Conservation (phyloP, 2,888 invertebrate species). For the Andrena marginata region DNA sequence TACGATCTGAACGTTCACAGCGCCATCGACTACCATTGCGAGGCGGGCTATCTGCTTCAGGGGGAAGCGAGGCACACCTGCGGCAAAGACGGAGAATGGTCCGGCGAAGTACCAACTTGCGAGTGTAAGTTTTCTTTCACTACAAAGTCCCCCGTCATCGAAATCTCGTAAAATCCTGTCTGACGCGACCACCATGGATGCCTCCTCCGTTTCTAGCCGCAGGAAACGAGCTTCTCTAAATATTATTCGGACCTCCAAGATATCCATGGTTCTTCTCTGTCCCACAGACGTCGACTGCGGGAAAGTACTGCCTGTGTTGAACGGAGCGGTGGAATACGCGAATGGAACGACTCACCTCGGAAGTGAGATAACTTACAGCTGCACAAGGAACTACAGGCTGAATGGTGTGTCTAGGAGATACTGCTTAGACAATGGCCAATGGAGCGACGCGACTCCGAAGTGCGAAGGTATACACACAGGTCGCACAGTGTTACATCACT, state of each 20-base stretch:
- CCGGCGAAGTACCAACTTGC: slow-evolving; percentile 92
- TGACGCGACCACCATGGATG: background rate
- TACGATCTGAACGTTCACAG: slow-evolving; percentile 96
- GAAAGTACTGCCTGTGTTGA: slow-evolving; percentile 91
- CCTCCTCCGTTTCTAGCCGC: background rate
- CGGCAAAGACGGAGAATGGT: slow-evolving; percentile 93
- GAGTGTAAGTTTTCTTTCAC: slow-evolving; percentile 89
- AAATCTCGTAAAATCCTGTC: background rate
- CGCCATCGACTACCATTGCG: slow-evolving; percentile 94
- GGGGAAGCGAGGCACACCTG: slow-evolving; percentile 91
- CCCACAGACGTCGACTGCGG: slow-evolving; percentile 94
- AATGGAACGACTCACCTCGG: slow-evolving; percentile 93
- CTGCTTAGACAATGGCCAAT: slow-evolving; percentile 91
- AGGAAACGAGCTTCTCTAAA: background rate
- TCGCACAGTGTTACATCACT: too few relatives aligned
- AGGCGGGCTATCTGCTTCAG: slow-evolving; percentile 92
- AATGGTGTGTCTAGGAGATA: slow-evolving; percentile 90
- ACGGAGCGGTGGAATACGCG: slow-evolving; percentile 91
- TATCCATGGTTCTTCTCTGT: background rate
- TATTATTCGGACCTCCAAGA: background rate
- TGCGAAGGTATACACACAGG: slow-evolving; percentile 90
- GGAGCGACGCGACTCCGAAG: slow-evolving; percentile 94
- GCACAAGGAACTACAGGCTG: slow-evolving; percentile 92
- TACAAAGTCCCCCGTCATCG: background rate
- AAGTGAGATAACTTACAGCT: slow-evolving; percentile 92